Conservation (phyloP, 2,113 vertebrate genomes). For the Oceanodroma tethys region DNA sequence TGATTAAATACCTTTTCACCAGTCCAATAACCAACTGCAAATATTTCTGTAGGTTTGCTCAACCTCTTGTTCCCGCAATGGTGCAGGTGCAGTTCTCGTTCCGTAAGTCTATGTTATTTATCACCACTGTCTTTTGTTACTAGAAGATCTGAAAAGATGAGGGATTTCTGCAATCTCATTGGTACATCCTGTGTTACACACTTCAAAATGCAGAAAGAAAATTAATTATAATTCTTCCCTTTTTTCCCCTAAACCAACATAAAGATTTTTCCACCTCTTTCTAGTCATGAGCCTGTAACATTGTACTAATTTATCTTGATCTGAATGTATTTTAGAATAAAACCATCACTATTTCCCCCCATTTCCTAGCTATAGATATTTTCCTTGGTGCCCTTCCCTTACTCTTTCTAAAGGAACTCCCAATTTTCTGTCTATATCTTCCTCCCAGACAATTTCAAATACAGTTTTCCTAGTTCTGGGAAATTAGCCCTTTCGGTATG, state of each 20-base stretch:
- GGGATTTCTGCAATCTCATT: neutral
- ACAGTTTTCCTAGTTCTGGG: neutral
- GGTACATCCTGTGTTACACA: neutral
- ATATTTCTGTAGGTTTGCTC: neutral
- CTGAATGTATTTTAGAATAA: neutral
- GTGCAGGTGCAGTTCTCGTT: neutral
- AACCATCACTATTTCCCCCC: neutral
- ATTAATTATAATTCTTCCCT: neutral
- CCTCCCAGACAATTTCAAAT: neutral
- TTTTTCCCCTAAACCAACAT: neutral
- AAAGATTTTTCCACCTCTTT: neutral
- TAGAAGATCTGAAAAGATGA: neutral
- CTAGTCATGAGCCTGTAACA: neutral
- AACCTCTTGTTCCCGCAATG: neutral
- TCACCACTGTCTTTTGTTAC: neutral
- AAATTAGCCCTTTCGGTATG: neutral
- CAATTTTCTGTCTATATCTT: neutral
- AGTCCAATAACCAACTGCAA: neutral
- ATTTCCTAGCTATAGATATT: neutral
- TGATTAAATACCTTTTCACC: neutral
- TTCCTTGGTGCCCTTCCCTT: neutral
- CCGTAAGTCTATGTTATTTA: neutral
- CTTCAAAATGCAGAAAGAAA: neutral
- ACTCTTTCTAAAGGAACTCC: neutral
- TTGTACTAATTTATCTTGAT: neutral